Conservation (phyloP, 2,888 invertebrate species). For the Hipparchia semele region DNA sequence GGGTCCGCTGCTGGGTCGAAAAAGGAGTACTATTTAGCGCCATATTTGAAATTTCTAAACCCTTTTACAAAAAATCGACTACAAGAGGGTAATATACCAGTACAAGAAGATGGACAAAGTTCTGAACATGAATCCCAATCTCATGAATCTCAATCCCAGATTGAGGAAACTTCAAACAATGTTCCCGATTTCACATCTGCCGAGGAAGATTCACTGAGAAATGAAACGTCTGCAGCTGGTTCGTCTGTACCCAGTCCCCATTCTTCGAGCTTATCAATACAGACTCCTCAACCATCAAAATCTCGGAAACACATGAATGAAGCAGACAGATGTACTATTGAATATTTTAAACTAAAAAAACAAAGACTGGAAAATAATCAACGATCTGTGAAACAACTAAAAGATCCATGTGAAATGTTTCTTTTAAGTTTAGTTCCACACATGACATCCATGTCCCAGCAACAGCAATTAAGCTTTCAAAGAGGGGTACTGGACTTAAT, state of each 20-base stretch:
- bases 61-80: background rate
- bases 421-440: background rate
- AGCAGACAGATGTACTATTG: conserved; percentile 1
- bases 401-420: conserved; percentile 1
- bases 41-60: background rate
- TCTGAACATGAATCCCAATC: background rate
- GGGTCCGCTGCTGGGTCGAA: too few species aligned
- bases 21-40: too few species aligned
- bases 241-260: conserved; percentile 1
- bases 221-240: background rate
- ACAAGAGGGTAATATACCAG: conserved; percentile 1
- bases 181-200: conserved; percentile 1
- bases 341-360: background rate
- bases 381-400: background rate
- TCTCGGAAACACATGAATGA: conserved; percentile 1
- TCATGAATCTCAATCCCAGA: conserved; percentile 1
- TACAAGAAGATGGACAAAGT: background rate
- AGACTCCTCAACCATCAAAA: background rate
- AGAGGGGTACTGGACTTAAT: background rate
- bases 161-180: conserved; percentile 1
- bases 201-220: conserved; percentile 1
- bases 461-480: background rate
- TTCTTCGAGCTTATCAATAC: conserved; percentile 1
- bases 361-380: background rate
- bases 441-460: conserved; percentile 1